phyloP scores from a whole-genome alignment of 1,140 invertebrate genomes.

The Conus betulinus region DNA sequence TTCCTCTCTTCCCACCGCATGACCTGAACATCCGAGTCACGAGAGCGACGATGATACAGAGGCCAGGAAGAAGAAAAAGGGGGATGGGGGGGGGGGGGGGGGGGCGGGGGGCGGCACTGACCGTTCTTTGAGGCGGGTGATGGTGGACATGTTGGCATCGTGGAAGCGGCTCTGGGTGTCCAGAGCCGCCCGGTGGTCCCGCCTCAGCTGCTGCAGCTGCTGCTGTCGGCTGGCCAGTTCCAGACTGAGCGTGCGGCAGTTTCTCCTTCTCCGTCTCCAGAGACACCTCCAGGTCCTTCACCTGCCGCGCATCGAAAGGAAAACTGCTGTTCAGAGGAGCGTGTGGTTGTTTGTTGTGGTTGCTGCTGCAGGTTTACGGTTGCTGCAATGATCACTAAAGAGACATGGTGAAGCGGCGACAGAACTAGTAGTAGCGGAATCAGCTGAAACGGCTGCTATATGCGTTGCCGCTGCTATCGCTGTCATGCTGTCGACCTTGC shows the following conservation, averaged over 20 bases:
- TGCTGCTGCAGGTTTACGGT: no score
- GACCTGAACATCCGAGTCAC: no score
- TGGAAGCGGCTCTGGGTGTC: slow-evolving; percentile 32
- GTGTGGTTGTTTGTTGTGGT: no score
- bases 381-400: no score
- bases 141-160: slow-evolving; percentile 33
- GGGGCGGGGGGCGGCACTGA: neutral
- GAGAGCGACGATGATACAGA: neutral
- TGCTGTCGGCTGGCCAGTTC: neutral
- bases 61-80: neutral
- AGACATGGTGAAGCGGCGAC: no score
- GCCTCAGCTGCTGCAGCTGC: slow-evolving; percentile 1
- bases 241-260: neutral
- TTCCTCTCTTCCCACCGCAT: no score
- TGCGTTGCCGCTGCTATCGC: no score
- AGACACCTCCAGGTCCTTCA: neutral
- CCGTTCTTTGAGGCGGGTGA: slow-evolving; percentile 9
- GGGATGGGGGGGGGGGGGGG: neutral
- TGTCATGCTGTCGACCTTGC: no score
- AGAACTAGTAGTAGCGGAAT: no score
- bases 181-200: neutral
- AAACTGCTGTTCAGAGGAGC: no score
- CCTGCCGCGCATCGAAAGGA: neutral
- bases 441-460: no score
- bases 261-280: neutral